These are phyloP conservation scores for Drosophila aldrichi DNA, from an alignment of 2,888 invertebrate genomes.

Conservation along the genomic window DNA sequence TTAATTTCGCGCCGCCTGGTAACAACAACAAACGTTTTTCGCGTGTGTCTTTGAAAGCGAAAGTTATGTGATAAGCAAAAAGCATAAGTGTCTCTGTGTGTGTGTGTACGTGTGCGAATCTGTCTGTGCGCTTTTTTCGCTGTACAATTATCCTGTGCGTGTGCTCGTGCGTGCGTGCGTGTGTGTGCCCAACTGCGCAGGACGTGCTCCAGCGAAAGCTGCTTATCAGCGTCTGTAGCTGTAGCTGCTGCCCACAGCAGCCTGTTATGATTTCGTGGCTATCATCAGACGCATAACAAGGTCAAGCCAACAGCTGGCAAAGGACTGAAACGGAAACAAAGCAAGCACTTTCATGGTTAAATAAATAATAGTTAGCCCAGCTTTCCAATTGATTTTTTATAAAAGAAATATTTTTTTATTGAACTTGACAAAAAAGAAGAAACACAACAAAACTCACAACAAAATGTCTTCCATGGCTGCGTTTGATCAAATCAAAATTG, in stretches of 20 bases:
- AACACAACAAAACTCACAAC: constrained; percentile 22
- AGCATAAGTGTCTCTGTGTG: neutral
- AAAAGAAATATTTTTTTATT: constrained; percentile 7
- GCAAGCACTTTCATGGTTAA: constrained; percentile 13
- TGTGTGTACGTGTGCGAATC: constrained; percentile 3
- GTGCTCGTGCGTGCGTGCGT: constrained; percentile 22
- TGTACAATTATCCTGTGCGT: constrained; percentile 37
- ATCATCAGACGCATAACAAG: constrained; percentile 55
- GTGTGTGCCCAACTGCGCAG: constrained; percentile 60
- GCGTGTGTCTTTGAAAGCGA: constrained; percentile 34
- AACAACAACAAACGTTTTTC: constrained; percentile 18
- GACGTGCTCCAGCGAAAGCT: constrained; percentile 60
- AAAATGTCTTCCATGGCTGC: constrained; percentile 83
- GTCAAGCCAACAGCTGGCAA: constrained; percentile 64
- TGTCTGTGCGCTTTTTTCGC: constrained; percentile 46
- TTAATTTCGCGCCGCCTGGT: constrained; percentile 34
- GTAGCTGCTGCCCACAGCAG: constrained; percentile 34
- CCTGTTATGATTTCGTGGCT: constrained; percentile 40
- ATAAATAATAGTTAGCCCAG: neutral
- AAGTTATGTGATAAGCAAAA: constrained; percentile 66
- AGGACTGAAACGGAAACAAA: constrained; percentile 11
- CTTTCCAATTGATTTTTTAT: neutral
- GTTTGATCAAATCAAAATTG: constrained; percentile 83
- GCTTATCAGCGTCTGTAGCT: constrained; percentile 44
- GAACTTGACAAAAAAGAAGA: constrained; percentile 11